Evolutionary conservation across 2,113 vertebrate species (phyloP).

Genomic region (Asarcornis scutulata): DNA sequence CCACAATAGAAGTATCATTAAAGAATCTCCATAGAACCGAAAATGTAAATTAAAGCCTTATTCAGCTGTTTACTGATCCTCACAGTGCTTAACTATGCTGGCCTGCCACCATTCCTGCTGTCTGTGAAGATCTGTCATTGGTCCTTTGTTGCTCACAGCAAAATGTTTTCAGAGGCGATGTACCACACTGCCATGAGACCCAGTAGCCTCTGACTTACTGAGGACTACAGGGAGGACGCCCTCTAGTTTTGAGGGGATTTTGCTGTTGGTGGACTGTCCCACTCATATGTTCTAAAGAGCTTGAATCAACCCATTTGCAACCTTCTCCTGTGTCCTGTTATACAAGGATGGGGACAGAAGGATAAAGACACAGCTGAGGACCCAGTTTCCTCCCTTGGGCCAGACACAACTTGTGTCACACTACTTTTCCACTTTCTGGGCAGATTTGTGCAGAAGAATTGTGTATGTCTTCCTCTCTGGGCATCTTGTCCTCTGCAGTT

Average conservation of each 20-base stretch:
- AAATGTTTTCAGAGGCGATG: background rate
- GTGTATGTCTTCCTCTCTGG: background rate
- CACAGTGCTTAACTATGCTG: fast-evolving
- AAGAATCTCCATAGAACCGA: background rate
- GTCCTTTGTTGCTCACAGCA: background rate
- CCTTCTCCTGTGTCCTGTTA: background rate
- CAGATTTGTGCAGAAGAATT: background rate
- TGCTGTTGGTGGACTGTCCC: background rate
- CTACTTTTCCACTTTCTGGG: background rate
- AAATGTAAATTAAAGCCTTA: background rate
- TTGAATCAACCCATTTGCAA: background rate
- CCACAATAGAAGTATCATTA: background rate
- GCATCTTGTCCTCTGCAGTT: background rate
- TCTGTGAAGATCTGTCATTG: background rate
- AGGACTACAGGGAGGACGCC: background rate
- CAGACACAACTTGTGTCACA: fast-evolving
- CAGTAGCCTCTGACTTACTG: background rate
- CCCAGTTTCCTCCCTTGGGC: background rate
- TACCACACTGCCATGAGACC: fast-evolving
- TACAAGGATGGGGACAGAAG: background rate
- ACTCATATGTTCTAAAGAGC: background rate
- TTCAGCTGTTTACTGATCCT: background rate
- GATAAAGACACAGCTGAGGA: background rate
- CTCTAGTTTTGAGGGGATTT: background rate
- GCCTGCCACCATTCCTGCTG: background rate